phyloP scores from a whole-genome alignment of 2,113 vertebrate genomes.

The Psittacula cyanocephala region DNA sequence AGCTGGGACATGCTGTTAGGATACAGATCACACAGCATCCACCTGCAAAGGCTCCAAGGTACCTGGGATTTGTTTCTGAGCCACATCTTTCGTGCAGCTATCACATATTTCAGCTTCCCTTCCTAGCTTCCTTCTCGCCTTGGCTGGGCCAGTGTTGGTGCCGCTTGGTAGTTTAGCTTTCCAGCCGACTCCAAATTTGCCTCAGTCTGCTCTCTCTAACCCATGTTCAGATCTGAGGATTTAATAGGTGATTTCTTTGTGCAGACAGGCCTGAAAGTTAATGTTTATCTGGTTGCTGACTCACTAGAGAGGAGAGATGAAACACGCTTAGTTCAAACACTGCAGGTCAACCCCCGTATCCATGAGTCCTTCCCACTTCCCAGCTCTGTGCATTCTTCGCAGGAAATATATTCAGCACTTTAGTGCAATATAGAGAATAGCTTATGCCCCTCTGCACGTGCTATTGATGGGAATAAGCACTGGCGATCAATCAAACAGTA shows the following conservation, averaged over 20 bases:
- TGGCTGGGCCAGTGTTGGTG: background rate
- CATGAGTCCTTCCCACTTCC: background rate
- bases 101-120: background rate
- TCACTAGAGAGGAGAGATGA: background rate
- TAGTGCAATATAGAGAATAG: background rate
- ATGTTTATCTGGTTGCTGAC: background rate
- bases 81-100: background rate
- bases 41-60: background rate
- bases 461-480: background rate
- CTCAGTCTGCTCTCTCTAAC: background rate
- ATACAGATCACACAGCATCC: background rate
- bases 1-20: background rate
- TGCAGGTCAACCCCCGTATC: fast-evolving
- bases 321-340: background rate
- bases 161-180: background rate
- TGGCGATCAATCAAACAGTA: background rate
- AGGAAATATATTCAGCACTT: background rate
- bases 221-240: background rate
- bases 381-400: background rate
- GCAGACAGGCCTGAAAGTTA: background rate
- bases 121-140: background rate
- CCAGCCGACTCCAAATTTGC: background rate
- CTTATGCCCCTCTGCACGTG: fast-evolving
- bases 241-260: background rate
- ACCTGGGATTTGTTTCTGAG: background rate